Evolutionary conservation across 2,888 invertebrate species (phyloP), one percentile per base, ranked within the genome.

Genomic region (Pheosia gnoma): DNA sequence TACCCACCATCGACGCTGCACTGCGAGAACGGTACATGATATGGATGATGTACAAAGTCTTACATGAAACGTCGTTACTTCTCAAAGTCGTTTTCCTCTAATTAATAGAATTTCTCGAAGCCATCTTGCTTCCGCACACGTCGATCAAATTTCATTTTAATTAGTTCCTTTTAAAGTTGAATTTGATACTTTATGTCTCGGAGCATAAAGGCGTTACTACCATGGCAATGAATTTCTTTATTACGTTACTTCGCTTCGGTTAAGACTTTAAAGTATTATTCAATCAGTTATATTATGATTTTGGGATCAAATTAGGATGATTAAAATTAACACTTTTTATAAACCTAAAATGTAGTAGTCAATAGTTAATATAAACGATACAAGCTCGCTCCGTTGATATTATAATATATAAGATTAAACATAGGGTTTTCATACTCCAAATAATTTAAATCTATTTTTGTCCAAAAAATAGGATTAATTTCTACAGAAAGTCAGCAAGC

Each of bases 61-160:
- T 25, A 37, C 36, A 52, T 52, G 36, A 52, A 52, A 52, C 52
- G 13, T 7, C 25, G 13, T 25, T 47, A 47, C 11, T 3, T 3
- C 10, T 39, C 41, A 45, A 57, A 57, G 55, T 59, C 58, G 51
- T 58, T 55, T 47, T 25, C 36, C 59, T 49, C n/a, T 74, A 68
- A 74, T 76, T 71, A 74, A 71, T 74, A 66, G 66, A 62, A 64
- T 59, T 64, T 60, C 62, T 36, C 58, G 41, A 59, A 63, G 61
- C 52, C 49, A 57, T 43, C 38, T 37, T 55, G 57, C 36, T 68
- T 54, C 66, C 58, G 54, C 64, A 62, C 59, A 62, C 62, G 75
- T 71, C 65, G 61, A 74, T 74, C 61, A 64, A 74, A 71, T 71
- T 71, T 63, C 53, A 64, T 71, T 74, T 68, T 77, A 71, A 74